Base-by-base conservation (phyloP, 2,113 vertebrate genomes). In the Aix galericulata region DNA sequence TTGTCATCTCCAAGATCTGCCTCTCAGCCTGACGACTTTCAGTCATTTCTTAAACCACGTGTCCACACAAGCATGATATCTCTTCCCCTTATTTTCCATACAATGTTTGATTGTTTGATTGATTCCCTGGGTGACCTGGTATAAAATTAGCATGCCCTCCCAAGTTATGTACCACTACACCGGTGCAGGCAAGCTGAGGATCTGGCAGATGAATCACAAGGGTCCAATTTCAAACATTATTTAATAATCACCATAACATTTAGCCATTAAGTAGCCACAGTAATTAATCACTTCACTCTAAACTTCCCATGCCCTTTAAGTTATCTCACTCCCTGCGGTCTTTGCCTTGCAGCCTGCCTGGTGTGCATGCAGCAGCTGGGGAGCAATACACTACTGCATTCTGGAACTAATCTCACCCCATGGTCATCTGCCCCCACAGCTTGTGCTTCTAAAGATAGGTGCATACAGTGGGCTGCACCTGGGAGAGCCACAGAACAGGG, bases 301-400 rank as follows among this genome's bases (percentile, higher is more conserved):
- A 52, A 6, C 15, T 56, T 86, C 67, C 44, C 38, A 50, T 34
- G 22, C n/a, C 16, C 25, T 40, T 36, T 17, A 50, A 34, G 22
- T 36, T 50, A 48, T 27, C 36, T 55, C 0, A 0, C 31, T 78
- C 8, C 8, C 1, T 2, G 14, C 1, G 5, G 44, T 11, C 22
- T 2, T 1, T 25, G 5, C 6, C 60, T 20, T 1, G 1, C 55
- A 50, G 27, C 11, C 56, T 1, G 1, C 16, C 68, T 20, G 7
- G 12, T 18, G 38, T 32, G 32, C 23, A 26, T 1, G 0, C 31
- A n/a, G 69, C 0, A 2, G 20, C 29, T 42, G 44, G 26, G 11
- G 18, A 77, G 15, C 0, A 1, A 55, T 29, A 38, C 2, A 2
- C 34, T 52, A 15, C 5, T 1, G 0, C 0, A 0, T 36, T 32